phyloP scores from a whole-genome alignment of 2,113 vertebrate genomes.

The Turdus rufiventris region DNA sequence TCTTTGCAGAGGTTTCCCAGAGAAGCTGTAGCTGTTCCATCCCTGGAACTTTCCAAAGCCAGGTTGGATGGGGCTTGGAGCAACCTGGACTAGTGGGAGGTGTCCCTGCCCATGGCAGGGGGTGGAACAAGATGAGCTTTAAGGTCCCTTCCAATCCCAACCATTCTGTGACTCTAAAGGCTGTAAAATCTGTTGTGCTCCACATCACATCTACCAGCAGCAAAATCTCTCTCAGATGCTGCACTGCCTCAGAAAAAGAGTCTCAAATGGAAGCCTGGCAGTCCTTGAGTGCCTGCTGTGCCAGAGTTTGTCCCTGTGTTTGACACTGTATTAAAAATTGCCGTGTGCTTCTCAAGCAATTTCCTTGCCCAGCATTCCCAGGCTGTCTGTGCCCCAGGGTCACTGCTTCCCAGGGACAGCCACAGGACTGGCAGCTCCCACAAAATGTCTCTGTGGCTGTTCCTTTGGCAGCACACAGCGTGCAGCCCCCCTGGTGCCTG shows the following conservation, averaged over 20 bases:
- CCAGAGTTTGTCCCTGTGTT: not conserved
- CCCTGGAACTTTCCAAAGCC: not conserved
- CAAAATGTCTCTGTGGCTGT: not conserved
- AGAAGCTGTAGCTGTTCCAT: not conserved
- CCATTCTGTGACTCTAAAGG: not conserved
- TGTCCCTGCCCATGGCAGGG: not conserved
- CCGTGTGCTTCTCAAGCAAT: not conserved
- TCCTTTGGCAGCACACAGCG: rapidly evolving
- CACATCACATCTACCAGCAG: not conserved
- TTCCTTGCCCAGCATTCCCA: not conserved
- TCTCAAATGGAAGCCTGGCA: not conserved
- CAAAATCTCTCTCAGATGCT: not conserved
- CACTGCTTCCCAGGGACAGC: not conserved
- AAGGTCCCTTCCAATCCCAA: not conserved
- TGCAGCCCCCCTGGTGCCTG: not conserved
- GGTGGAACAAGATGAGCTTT: not conserved
- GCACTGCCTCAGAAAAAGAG: not conserved
- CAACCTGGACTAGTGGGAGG: rapidly evolving
- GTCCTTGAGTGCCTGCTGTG: rapidly evolving
- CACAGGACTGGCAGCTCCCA: rapidly evolving
- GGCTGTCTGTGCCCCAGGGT: not conserved
- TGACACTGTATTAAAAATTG: not conserved
- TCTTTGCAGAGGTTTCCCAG: not conserved
- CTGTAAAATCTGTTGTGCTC: not conserved
- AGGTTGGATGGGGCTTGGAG: rapidly evolving